Evolutionary conservation across 2,888 invertebrate genomes (phyloP), one percentile per base, ranked within the genome.

Genomic region (Rhingia campestris): DNA sequence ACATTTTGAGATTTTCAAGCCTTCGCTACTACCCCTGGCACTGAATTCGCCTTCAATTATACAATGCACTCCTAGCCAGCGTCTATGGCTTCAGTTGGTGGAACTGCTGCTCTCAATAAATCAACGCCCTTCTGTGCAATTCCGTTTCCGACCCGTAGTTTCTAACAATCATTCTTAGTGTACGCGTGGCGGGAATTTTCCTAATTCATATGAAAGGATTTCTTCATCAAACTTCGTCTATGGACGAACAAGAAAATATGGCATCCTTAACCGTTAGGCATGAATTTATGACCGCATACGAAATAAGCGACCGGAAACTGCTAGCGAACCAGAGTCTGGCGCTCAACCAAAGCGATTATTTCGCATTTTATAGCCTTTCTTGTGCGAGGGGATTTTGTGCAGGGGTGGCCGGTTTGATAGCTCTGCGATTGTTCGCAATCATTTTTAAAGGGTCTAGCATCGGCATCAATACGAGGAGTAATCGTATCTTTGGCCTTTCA

Each of bases 321-420:
- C 54, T 22, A 22, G 32, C n/a, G 43, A 49, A 59, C 53, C 49
- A 82, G 82, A 69, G 22, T 22, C 22, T 22, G 22, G 22, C 22
- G 22, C 22, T 22, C 73, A 79, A 51, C 51, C 56, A 47, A 54
- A 69, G 41, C 73, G 79, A 79, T 82, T 82, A 82, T 82, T 73
- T 74, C 73, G 74, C 61, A 73, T 82, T 82, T 79, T 82, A 82
- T 82, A 67, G 67, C 41, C 67, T 14, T 56, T 47, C 41, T 9
- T 47, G 54, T 32, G 32, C 32, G 37, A 7, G 33, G 43, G 35
- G 22, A 63, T 47, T 41, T 9, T 47, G 54, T 32, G 32, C 32
- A 33, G 33, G 43, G 35, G 22, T 41, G 67, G 33, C 6, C 32
- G 9, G 14, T 4, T 9, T 22, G 22, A 14, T 32, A 12, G 47